Evolutionary conservation across 2,797 vertebrate genomes (phyloP).

Genomic region (Trematomus bernacchii): DNA sequence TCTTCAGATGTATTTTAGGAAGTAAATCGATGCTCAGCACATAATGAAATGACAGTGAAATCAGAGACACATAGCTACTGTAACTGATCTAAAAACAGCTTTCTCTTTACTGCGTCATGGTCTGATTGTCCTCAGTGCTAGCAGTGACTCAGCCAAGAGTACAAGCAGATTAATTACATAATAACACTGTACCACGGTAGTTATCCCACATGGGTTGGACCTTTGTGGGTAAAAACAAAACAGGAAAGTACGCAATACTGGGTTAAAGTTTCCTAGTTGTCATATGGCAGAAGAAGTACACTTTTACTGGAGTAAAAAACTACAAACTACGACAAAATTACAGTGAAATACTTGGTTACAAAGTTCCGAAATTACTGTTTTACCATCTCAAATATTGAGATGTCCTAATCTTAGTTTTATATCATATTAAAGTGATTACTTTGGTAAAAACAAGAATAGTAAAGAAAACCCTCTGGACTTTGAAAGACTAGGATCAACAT

Average conservation of each 20-base stretch:
- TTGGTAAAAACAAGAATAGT: too few species aligned
- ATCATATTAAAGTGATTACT: too few species aligned
- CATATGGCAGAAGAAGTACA: too few species aligned
- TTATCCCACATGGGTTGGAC: conserved; percentile 14
- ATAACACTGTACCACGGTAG: conserved; percentile 3
- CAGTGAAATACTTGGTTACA: too few species aligned
- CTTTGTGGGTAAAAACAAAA: background rate
- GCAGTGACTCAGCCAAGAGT: conserved; percentile 31
- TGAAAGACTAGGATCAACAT: too few species aligned
- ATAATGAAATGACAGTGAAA: conserved; percentile 11
- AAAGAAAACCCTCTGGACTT: too few species aligned
- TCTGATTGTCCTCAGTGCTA: conserved; percentile 15
- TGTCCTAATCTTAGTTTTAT: too few species aligned
- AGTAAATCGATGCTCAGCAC: background rate
- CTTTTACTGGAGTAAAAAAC: too few species aligned
- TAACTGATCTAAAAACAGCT: conserved; percentile 13
- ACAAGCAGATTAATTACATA: conserved; percentile 19
- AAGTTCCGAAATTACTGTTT: too few species aligned
- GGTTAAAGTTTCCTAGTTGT: background rate
- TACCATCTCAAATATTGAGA: too few species aligned
- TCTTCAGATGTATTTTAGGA: background rate
- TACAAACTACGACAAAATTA: too few species aligned
- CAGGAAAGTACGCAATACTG: background rate
- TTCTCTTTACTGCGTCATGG: background rate
- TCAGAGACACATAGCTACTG: conserved; percentile 15